phyloP scores from a whole-genome alignment of 2,113 vertebrate species.

The Syngnathus floridae region DNA sequence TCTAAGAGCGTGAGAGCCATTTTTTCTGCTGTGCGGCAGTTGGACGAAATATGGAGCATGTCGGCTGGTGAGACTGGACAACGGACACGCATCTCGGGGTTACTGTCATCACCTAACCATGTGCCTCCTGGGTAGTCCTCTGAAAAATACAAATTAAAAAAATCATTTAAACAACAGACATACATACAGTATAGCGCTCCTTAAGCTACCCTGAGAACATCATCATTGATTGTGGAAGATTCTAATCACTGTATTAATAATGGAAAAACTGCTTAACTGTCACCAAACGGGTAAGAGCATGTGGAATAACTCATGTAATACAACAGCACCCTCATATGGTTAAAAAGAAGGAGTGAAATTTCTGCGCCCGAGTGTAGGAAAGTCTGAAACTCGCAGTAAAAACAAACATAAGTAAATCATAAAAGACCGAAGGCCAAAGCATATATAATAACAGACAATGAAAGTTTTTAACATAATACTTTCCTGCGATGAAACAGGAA shows the following conservation, averaged over 20 bases:
- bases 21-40: conserved; percentile 95
- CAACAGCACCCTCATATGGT: conserved; percentile 58
- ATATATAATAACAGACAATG: conserved; percentile 29
- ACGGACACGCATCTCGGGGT: conserved; percentile 90
- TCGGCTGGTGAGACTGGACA: conserved; percentile 88
- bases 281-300: not conserved
- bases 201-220: not conserved
- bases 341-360: conserved; percentile 12
- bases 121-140: conserved; percentile 93
- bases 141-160: conserved; percentile 10
- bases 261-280: not conserved
- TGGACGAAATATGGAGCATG: conserved; percentile 95
- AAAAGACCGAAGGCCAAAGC: conserved; percentile 33
- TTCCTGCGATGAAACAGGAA: conserved; percentile 1
- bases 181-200: not conserved
- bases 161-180: conserved; percentile 2
- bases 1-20: conserved; percentile 94
- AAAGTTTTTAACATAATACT: not conserved
- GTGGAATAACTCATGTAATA: conserved; percentile 6
- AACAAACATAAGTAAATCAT: conserved; percentile 19
- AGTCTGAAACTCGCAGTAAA: conserved; percentile 20
- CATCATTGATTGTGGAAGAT: not conserved
- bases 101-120: conserved; percentile 94
- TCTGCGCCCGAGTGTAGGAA: not conserved
- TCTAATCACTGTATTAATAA: not conserved